phyloP scores from a whole-genome alignment of 2,113 vertebrate genomes.

The Thunnus thynnus region DNA sequence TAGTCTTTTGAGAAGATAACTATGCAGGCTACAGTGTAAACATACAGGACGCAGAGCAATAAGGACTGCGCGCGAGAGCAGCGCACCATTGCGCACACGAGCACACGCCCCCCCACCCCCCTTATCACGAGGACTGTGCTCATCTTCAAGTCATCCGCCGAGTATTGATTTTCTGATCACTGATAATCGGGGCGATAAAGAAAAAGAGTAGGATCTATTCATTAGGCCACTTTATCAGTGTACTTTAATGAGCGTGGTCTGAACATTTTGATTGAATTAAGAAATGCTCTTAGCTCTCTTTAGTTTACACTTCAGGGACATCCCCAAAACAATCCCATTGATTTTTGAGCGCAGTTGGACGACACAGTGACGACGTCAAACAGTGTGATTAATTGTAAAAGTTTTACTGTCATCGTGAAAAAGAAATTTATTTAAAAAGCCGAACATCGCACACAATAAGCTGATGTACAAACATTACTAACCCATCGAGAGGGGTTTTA shows the following conservation, averaged over 20 bases:
- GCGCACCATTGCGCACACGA: background rate
- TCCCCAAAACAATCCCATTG: background rate
- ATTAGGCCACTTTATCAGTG: background rate
- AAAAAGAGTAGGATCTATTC: background rate
- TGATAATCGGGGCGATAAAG: slow-evolving; percentile 10
- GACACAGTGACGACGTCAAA: background rate
- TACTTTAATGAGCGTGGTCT: slow-evolving; percentile 1
- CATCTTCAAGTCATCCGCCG: background rate
- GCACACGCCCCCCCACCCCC: background rate
- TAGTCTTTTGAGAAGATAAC: background rate
- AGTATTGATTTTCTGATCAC: slow-evolving; percentile 49
- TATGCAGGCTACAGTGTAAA: too few species aligned
- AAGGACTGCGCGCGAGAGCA: background rate
- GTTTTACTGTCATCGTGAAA: background rate
- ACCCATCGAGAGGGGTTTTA: too few species aligned
- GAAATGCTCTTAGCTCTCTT: background rate
- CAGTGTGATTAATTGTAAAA: background rate
- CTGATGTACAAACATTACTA: too few species aligned
- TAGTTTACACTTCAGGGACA: background rate
- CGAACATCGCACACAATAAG: too few species aligned
- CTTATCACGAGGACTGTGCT: slow-evolving; percentile 15
- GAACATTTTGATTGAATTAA: slow-evolving; percentile 55
- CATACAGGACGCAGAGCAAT: too few species aligned
- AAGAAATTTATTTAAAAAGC: too few species aligned
- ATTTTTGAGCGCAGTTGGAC: background rate